Evolutionary conservation across 2,888 invertebrate species (phyloP), one percentile per base, ranked within the genome.

Genomic region (Odontomyia ornata): DNA sequence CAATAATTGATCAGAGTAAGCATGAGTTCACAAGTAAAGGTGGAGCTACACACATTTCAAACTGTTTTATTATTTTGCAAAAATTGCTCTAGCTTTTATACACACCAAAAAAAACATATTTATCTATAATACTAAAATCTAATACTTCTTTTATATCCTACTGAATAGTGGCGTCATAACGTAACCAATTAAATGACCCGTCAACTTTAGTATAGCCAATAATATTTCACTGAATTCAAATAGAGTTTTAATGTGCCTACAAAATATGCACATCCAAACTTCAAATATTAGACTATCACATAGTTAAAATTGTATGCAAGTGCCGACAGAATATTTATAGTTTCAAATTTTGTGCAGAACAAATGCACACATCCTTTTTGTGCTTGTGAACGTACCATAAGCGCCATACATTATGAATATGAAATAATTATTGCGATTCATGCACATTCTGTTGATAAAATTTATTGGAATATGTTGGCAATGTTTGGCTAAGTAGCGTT

Each of bases 181-280:
- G 57, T 60, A 23, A 60, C 57, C 25, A 64, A 64, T 64, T 64
- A 64, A 30, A 64, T n/a, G 30, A 13, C 64, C 27, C 36, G n/a
- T 30, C 64, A 30, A 15, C 64, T 30, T 11, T 23, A n/a, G 9
- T 15, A 23, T 9, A 64, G 18, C 25, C 25, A 18, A 23, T 18
- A 64, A 64, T 30, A 60, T 11, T 60, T 28, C n/a, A 30, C 28
- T 9, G 5, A 23, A 30, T 11, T 21, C n/a, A 64, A 28, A 64
- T 30, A 30, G 64, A 64, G n/a, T 28, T 64, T 64, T 64, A 30
- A 64, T 64, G 30, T 64, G 30, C 18, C 13, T 5, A 30, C 28
- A 64, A 64, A 27, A n/a, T 64, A 30, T 64, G 64, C 36, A 27
- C 13, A 30, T 9, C 36, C n/a, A 28, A 27, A 18, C n/a, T 64